phyloP scores from a whole-genome alignment of 2,888 invertebrate species.

The Euphydryas editha region DNA sequence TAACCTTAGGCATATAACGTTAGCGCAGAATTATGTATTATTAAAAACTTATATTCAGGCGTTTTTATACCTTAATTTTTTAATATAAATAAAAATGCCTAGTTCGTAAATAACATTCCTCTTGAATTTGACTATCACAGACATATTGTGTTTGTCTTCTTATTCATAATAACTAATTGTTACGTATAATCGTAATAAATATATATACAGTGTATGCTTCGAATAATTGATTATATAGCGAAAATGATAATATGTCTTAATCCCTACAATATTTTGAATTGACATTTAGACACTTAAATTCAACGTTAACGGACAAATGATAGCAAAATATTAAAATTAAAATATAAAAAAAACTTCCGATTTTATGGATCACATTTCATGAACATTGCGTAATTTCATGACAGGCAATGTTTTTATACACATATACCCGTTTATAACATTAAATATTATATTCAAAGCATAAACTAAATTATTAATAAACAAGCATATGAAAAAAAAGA shows the following conservation, averaged over 20 bases:
- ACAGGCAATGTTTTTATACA: neutral
- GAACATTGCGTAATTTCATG: neutral
- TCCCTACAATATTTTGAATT: no score
- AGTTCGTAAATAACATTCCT: constrained; percentile 21
- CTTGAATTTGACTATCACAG: constrained; percentile 75
- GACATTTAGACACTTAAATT: no score
- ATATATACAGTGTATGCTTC: neutral
- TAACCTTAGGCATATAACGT: no score
- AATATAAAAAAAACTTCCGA: no score
- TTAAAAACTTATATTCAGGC: no score
- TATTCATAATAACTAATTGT: constrained; percentile 43
- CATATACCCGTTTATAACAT: neutral
- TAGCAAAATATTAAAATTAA: no score
- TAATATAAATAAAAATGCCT: constrained; percentile 22
- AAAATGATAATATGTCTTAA: no score
- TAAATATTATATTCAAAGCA: neutral
- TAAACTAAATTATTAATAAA: neutral
- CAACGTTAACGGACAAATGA: no score
- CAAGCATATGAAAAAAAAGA: neutral
- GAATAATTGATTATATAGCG: no score
- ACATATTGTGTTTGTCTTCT: constrained; percentile 47
- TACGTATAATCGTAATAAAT: neutral
- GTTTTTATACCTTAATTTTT: neutral
- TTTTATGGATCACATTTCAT: no score
- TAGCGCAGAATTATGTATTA: no score